A percentile compares a stretch with the other conserved stretches of the same genome.
phyloP scores from a whole-genome alignment of 2,797 vertebrate species.

The Uromys caudimaculatus region DNA sequence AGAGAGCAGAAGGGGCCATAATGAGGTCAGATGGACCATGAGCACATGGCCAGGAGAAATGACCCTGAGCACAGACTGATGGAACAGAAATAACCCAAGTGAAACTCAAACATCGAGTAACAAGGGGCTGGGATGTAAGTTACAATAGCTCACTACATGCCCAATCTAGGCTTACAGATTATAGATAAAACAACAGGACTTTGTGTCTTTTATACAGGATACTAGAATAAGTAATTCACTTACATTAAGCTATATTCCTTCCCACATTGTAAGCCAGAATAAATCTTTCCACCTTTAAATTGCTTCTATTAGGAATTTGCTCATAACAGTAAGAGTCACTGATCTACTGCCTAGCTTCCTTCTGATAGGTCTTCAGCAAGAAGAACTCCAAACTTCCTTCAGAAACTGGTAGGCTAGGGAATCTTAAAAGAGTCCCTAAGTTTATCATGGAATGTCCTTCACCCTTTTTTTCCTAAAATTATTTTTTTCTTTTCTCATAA shows the following conservation, averaged over 20 bases:
- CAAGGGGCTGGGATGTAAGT: not conserved
- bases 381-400: fast-evolving
- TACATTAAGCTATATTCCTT: not conserved
- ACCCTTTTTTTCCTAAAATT: not conserved
- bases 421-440: not conserved
- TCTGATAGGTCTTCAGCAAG: not conserved
- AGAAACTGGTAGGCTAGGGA: not conserved
- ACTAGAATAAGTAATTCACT: not conserved
- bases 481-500: not conserved
- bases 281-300: not conserved
- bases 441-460: not conserved
- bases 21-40: not conserved
- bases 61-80: not conserved
- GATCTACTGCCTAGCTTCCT: not conserved
- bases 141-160: not conserved
- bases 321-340: not conserved
- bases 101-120: not conserved
- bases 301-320: not conserved
- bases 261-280: not conserved
- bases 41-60: not conserved
- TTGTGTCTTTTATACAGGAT: not conserved
- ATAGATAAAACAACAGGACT: not conserved
- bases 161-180: not conserved
- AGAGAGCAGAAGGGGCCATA: not conserved
- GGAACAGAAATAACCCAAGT: not conserved